Percentiles rank a stretch among this genome's conserved stretches.
phyloP scores from a whole-genome alignment of 2,888 invertebrate genomes.

The Leucophenga montana region DNA sequence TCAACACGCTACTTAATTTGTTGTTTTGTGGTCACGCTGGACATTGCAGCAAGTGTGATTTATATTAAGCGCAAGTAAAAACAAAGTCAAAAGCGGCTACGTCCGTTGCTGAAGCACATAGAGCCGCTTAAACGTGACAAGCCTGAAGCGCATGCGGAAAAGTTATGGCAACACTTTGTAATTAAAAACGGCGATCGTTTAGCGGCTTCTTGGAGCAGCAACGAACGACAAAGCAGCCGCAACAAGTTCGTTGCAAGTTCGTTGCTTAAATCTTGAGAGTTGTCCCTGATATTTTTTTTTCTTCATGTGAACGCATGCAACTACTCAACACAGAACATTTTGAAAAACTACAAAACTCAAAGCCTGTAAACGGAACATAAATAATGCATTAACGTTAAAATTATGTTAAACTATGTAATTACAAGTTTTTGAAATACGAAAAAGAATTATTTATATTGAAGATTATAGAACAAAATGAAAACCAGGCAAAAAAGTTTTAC shows the following conservation, averaged over 20 bases:
- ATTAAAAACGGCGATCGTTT: conserved; percentile 11
- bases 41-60: conserved; percentile 16
- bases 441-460: conserved; percentile 20
- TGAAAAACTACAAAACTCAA: not conserved
- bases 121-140: conserved; percentile 21
- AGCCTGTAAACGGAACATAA: conserved; percentile 28
- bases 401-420: conserved; percentile 28
- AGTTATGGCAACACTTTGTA: conserved; percentile 17
- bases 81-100: not conserved
- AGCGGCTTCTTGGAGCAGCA: conserved; percentile 8
- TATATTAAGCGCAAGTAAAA: not conserved
- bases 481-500: not conserved
- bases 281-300: too few species aligned
- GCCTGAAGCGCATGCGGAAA: conserved; percentile 8
- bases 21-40: conserved; percentile 8
- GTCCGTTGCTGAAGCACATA: not conserved
- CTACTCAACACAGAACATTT: not conserved
- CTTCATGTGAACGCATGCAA: not conserved
- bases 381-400: conserved; percentile 27
- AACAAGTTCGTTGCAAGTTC: conserved; percentile 55
- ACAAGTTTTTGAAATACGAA: conserved; percentile 22
- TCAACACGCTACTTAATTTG: conserved; percentile 19
- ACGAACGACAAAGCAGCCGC: not conserved
- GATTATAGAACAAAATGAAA: conserved; percentile 5
- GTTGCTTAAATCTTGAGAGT: conserved; percentile 65